Evolutionary conservation across 2,113 vertebrate species (phyloP).

Genomic region (Ceyx cyanopectus): DNA sequence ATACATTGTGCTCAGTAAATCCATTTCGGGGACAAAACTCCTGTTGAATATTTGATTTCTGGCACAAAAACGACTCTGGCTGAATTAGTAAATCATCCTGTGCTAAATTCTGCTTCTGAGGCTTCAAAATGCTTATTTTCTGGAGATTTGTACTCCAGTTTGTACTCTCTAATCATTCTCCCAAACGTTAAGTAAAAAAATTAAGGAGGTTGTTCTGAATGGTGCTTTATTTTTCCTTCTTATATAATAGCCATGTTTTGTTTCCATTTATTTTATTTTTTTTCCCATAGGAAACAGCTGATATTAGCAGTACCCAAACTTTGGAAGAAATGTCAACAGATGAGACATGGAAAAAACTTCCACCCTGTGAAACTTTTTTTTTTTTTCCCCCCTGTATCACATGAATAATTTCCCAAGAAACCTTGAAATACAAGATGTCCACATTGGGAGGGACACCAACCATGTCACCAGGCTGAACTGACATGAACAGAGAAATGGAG

Average conservation of each 20-base stretch:
- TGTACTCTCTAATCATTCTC: neutral
- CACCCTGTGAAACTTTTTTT: neutral
- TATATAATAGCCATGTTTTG: neutral
- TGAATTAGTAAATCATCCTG: neutral
- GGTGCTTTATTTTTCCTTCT: slow-evolving; percentile 21
- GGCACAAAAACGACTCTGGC: neutral
- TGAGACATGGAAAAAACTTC: slow-evolving; percentile 21
- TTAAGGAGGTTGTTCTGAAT: neutral
- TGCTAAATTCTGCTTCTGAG: neutral
- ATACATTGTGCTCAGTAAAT: slow-evolving; percentile 21
- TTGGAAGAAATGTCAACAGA: slow-evolving; percentile 31
- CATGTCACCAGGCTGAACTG: neutral
- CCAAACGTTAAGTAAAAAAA: neutral
- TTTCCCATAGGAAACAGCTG: slow-evolving; percentile 49
- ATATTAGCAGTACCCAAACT: slow-evolving; percentile 31
- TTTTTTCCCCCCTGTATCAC: neutral
- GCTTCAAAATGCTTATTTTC: neutral
- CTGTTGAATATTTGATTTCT: slow-evolving; percentile 39
- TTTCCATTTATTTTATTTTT: neutral
- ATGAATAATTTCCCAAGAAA: neutral
- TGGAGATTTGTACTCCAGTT: neutral
- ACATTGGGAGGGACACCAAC: neutral
- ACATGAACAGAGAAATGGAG: neutral
- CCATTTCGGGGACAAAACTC: slow-evolving; percentile 14
- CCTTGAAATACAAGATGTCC: neutral